Base-by-base conservation (phyloP, 2,113 vertebrate species). In the Callionymus lyra region DNA sequence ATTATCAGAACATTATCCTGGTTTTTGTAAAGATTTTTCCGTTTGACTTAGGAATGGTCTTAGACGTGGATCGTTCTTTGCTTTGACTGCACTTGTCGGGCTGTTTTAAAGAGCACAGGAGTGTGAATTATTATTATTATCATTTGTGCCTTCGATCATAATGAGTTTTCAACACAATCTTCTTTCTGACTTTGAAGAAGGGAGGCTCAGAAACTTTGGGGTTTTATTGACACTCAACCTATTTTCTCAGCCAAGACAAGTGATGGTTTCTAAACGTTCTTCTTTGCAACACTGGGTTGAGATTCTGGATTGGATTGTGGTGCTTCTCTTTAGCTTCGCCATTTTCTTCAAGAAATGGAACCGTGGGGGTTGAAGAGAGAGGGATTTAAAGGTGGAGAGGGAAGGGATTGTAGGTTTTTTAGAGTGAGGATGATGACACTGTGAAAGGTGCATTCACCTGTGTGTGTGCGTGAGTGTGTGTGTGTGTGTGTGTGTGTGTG, bases 291-390 rank as follows among this genome's bases (percentile, higher is more conserved):
- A 32, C 50, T 31, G 19, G 43, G 43, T 48, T 21, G 48, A 41
- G 53, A 67, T 59, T 36, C 52, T 47, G 41, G 36, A 38, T 51
- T 50, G 59, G 57, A 65, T 50, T 56, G 53, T 44, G 44, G 17
- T 53, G 53, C 59, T 42, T 51, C 56, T 38, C 51, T 69, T 74
- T 55, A 55, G 38, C 63, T 48, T 49, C 11, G 40, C 58, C 47
- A 52, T 60, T 65, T 48, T 59, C 69, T 66, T 48, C 50, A 41
- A 53, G 42, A 52, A 65, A 67, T 59, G 47, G 59, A 64, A 62
- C 49, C 64, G 58, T 49, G 31, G 34, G 12, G 52, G 17, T 15
- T 54, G 33, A 14, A 32, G 16, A 18, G 17, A 10, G 39, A 33
- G 38, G 40, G 51, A 34, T 44, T 9, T 44, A 13, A 34, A 4